These are phyloP conservation scores for Triops longicaudatus DNA, from an alignment of 1,140 invertebrate species.

Conservation along the genomic window DNA sequence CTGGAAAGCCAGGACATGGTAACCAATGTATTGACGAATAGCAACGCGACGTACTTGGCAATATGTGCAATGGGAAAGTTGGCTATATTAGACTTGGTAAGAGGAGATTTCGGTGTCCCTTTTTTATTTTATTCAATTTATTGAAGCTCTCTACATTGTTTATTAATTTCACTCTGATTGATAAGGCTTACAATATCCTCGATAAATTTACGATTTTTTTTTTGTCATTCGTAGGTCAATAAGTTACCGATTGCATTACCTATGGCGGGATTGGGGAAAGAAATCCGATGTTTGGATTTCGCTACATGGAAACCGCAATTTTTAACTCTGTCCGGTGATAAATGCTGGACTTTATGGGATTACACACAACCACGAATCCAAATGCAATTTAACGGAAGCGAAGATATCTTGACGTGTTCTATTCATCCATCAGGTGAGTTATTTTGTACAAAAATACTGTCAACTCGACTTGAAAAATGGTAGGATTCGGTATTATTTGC, in stretches of 20 bases:
- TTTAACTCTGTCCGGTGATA: background rate
- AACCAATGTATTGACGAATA: background rate
- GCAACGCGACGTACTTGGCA: background rate
- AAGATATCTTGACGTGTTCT: background rate
- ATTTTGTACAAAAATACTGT: background rate
- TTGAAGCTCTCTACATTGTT: too few relatives aligned
- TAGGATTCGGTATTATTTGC: too few relatives aligned
- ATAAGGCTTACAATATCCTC: too few relatives aligned
- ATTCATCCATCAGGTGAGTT: background rate
- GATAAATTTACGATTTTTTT: too few relatives aligned
- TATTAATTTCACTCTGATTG: too few relatives aligned
- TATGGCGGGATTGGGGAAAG: background rate
- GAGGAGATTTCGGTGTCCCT: background rate
- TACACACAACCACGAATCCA: background rate
- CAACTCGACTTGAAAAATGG: background rate
- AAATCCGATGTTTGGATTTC: background rate
- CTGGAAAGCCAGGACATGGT: background rate
- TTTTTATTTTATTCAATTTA: background rate
- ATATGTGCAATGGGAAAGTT: background rate
- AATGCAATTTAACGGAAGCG: background rate
- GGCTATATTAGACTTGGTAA: background rate
- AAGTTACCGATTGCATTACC: background rate
- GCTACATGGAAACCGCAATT: background rate
- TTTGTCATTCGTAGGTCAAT: background rate
- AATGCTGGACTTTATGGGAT: background rate